Percentiles rank a stretch among this genome's conserved stretches.
phyloP scores from a whole-genome alignment of 1,140 invertebrate species.

The Orchestia grillus region DNA sequence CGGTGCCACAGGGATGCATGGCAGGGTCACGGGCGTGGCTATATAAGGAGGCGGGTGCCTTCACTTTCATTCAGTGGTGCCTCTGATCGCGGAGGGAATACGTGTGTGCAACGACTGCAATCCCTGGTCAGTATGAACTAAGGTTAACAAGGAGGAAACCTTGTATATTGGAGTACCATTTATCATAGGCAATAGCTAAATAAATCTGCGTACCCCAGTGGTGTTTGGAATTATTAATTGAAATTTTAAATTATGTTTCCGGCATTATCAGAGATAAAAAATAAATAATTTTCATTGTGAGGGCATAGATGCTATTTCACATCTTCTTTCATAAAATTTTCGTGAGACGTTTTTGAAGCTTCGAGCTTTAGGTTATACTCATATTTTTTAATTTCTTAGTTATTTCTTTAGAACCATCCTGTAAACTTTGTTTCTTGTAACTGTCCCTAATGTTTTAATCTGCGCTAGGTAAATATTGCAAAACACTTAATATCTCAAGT shows the following conservation, averaged over 20 bases:
- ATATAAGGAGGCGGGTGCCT: background rate
- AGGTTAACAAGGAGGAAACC: background rate
- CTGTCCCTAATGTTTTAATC: no score
- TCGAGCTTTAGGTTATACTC: background rate
- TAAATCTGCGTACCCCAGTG: background rate
- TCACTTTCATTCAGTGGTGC: constrained; percentile 43
- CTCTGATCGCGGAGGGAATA: background rate
- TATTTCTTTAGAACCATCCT: background rate
- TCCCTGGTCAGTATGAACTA: background rate
- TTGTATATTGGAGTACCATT: background rate
- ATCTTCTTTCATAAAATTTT: background rate
- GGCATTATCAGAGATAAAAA: background rate
- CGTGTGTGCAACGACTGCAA: background rate
- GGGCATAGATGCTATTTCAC: background rate
- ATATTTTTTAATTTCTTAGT: background rate
- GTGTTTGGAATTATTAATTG: background rate
- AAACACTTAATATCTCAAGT: no score
- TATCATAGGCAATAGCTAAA: background rate
- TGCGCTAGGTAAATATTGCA: no score
- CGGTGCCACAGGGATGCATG: background rate
- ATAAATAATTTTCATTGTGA: background rate
- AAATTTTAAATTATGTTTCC: background rate
- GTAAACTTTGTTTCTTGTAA: no score
- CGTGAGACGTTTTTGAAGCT: background rate
- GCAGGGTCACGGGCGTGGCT: background rate